These are phyloP conservation scores for Steinernema carpocapsae DNA, from an alignment of 2,888 invertebrate genomes.

Conservation along the genomic window DNA sequence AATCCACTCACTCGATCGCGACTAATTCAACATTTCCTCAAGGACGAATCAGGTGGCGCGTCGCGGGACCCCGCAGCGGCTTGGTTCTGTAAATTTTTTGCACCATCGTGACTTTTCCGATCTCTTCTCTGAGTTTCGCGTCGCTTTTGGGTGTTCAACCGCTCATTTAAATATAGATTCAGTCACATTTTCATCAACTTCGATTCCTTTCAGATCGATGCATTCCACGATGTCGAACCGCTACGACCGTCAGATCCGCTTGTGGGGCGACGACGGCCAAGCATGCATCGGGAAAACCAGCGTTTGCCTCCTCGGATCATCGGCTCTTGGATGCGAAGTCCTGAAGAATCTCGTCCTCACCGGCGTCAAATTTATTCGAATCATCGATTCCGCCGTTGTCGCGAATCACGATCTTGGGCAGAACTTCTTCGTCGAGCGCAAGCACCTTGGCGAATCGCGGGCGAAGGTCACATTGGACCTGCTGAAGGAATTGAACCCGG, in stretches of 20 bases:
- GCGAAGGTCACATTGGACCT: constrained; percentile 54
- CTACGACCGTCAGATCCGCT: constrained; percentile 81
- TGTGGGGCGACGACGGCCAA: constrained; percentile 99
- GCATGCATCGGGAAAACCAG: constrained; percentile 83
- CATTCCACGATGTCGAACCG: constrained; percentile 37
- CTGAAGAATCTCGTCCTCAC: constrained; percentile 92
- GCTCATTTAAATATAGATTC: too few relatives aligned
- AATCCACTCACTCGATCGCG: too few relatives aligned
- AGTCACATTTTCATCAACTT: too few relatives aligned
- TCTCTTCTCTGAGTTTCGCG: too few relatives aligned
- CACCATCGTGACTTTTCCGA: too few relatives aligned
- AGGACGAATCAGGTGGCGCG: too few relatives aligned
- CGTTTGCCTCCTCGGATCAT: constrained; percentile 80
- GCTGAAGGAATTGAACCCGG: constrained; percentile 64
- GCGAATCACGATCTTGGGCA: constrained; percentile 88
- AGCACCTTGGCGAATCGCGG: constrained; percentile 77
- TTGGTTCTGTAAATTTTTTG: too few relatives aligned
- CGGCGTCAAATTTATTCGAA: constrained; percentile 73
- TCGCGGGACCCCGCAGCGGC: too few relatives aligned
- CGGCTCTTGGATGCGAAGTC: constrained; percentile 78
- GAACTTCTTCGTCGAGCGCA: constrained; percentile 89
- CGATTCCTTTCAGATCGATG: not conserved
- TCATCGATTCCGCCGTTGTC: constrained; percentile 71
- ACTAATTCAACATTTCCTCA: too few relatives aligned
- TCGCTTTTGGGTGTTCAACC: too few relatives aligned